Conservation (phyloP, 1,140 invertebrate genomes). For the Anastatus disparis region DNA sequence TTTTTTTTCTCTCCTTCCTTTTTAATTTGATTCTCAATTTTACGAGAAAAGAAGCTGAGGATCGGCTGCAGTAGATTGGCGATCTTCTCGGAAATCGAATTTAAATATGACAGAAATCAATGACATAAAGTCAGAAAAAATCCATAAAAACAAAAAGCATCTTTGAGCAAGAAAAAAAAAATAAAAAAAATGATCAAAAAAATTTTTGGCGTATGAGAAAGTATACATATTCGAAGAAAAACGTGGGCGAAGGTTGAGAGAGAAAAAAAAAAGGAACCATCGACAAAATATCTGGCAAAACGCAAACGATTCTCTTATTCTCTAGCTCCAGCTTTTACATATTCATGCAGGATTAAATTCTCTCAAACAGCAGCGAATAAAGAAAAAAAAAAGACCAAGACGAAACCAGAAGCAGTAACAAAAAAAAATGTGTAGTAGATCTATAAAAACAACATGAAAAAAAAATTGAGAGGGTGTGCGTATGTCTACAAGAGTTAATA, state of each 20-base stretch:
- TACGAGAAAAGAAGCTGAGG: slow-evolving; percentile 3
- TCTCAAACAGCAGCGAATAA: not conserved
- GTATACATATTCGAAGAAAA: slow-evolving; percentile 25
- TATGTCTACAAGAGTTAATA: not conserved
- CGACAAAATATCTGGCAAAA: slow-evolving; percentile 21
- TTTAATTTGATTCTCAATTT: slow-evolving; percentile 30
- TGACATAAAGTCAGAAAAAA: slow-evolving; percentile 31
- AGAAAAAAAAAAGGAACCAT: too few relatives aligned
- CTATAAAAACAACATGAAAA: not conserved
- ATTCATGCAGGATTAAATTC: slow-evolving; percentile 39
- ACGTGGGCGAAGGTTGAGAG: slow-evolving; percentile 29
- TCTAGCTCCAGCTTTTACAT: slow-evolving; percentile 13
- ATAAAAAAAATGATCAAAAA: too few relatives aligned
- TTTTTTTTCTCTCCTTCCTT: not conserved
- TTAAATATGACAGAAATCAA: slow-evolving; percentile 38
- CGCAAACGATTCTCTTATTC: slow-evolving; percentile 9
- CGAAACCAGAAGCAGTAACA: slow-evolving; percentile 22
- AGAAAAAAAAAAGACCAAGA: slow-evolving; percentile 43
- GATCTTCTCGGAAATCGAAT: slow-evolving; percentile 36
- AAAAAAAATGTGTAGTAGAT: slow-evolving; percentile 2
- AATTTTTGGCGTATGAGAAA: not conserved
- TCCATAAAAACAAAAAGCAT: slow-evolving; percentile 32
- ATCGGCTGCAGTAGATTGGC: not conserved
- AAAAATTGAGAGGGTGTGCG: slow-evolving; percentile 14
- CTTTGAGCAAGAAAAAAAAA: not conserved